A percentile compares a stretch with the other conserved stretches of the same genome.
These are phyloP conservation scores for Anguilla marmorata DNA, from an alignment of 2,797 vertebrate genomes.

Conservation along the genomic window DNA sequence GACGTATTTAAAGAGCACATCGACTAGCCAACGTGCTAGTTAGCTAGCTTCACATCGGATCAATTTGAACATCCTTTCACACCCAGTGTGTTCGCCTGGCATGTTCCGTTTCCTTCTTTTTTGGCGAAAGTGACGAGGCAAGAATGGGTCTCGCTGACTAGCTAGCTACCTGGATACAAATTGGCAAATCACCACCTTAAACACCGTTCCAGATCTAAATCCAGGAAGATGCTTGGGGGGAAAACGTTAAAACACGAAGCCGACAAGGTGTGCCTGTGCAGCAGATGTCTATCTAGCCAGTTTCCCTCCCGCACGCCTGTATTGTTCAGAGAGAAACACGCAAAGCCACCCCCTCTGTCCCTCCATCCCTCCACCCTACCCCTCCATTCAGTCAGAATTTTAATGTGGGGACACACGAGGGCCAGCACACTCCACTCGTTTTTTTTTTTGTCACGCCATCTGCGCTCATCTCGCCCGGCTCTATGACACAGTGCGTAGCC, in stretches of 20 bases:
- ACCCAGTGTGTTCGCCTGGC: slow-evolving; percentile 8
- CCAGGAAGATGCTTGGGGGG: slow-evolving; percentile 39
- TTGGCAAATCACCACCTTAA: neutral
- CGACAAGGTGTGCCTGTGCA: slow-evolving; percentile 50
- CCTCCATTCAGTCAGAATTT: slow-evolving; percentile 35
- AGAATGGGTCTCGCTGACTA: neutral
- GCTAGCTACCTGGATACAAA: slow-evolving; percentile 36
- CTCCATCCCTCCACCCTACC: neutral
- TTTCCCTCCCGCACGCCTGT: slow-evolving; percentile 9
- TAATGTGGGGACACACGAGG: slow-evolving; percentile 44
- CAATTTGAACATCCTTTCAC: neutral
- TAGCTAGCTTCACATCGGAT: neutral
- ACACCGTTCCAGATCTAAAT: slow-evolving; percentile 13
- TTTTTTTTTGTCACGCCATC: slow-evolving; percentile 48
- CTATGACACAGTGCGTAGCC: slow-evolving; percentile 37
- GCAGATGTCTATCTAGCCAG: neutral
- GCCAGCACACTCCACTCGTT: slow-evolving; percentile 47
- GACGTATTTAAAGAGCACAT: neutral
- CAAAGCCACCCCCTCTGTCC: neutral
- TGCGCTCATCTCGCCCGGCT: slow-evolving; percentile 52
- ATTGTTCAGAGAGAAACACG: slow-evolving; percentile 30
- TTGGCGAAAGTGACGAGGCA: neutral
- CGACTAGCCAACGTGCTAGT: neutral
- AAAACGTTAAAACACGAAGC: slow-evolving; percentile 39
- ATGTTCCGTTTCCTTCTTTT: slow-evolving; percentile 1